These are phyloP conservation scores for Endomychus coccineus DNA, from an alignment of 2,888 invertebrate genomes.

Conservation along the genomic window DNA sequence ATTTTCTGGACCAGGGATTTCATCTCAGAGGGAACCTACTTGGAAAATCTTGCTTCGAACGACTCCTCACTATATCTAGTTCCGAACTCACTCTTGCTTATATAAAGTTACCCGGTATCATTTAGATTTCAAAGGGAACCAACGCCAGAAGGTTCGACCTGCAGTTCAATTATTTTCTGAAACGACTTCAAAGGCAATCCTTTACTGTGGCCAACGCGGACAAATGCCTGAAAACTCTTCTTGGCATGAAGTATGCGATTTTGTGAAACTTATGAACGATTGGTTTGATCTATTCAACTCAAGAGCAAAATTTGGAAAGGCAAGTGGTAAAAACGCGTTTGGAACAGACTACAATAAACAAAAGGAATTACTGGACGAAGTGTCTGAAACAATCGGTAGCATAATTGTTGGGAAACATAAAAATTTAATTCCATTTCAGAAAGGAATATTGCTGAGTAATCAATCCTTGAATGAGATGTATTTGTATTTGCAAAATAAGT, in stretches of 20 bases:
- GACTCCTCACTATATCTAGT: background rate
- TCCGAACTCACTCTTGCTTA: slow-evolving; percentile 1
- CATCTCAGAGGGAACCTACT: background rate
- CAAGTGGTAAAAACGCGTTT: background rate
- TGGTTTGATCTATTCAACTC: slow-evolving; percentile 6
- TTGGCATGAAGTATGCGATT: background rate
- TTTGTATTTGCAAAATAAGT: slow-evolving; percentile 18
- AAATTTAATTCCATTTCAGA: slow-evolving; percentile 20
- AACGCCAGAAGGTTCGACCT: background rate
- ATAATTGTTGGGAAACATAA: background rate
- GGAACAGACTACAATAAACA: background rate
- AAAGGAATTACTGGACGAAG: background rate
- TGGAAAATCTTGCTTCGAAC: background rate
- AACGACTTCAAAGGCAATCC: slow-evolving; percentile 2
- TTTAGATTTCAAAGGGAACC: background rate
- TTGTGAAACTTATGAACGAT: slow-evolving; percentile 1
- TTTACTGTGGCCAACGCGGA: slow-evolving; percentile 5
- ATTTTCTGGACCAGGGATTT: no score
- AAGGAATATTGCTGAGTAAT: slow-evolving; percentile 17
- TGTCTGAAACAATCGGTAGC: background rate
- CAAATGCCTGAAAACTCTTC: background rate
- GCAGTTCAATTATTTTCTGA: background rate
- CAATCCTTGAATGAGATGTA: slow-evolving; percentile 15
- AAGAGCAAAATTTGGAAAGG: background rate
- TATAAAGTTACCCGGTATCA: background rate